Evolutionary conservation across 1,140 invertebrate genomes (phyloP).

Genomic region (Drosophila kepulauana): DNA sequence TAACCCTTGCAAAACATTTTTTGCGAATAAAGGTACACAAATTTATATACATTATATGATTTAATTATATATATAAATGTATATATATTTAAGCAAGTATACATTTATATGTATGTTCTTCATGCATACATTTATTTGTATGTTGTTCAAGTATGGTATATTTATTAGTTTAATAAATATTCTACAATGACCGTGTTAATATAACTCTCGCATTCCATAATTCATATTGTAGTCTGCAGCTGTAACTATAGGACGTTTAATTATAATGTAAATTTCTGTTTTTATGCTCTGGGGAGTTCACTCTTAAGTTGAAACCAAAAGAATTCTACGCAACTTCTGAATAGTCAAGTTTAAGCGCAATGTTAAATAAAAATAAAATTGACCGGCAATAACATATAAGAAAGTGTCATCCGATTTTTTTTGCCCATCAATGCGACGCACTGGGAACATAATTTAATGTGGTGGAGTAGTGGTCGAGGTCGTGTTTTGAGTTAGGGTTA

Average conservation of each 20-base stretch:
- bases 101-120: neutral
- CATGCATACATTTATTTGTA: too few relatives aligned
- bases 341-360: neutral
- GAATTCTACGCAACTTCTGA: neutral
- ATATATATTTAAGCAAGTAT: neutral
- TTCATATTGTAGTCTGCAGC: neutral
- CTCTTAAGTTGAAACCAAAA: neutral
- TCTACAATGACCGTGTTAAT: neutral
- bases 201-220: neutral
- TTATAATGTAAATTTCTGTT: conserved; percentile 2
- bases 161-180: too few relatives aligned
- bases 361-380: conserved; percentile 4
- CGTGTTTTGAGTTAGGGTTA: neutral
- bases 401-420: conserved; percentile 5
- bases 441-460: conserved; percentile 39
- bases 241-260: neutral
- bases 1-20: neutral
- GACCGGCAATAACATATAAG: neutral
- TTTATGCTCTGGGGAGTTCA: conserved; percentile 4
- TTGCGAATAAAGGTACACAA: too few relatives aligned
- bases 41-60: too few relatives aligned
- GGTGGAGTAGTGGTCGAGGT: neutral
- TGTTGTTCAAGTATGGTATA: too few relatives aligned
- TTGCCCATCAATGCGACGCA: conserved; percentile 9
- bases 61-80: too few relatives aligned